phyloP scores from a whole-genome alignment of 2,888 invertebrate genomes.

The Rhagium mordax region DNA sequence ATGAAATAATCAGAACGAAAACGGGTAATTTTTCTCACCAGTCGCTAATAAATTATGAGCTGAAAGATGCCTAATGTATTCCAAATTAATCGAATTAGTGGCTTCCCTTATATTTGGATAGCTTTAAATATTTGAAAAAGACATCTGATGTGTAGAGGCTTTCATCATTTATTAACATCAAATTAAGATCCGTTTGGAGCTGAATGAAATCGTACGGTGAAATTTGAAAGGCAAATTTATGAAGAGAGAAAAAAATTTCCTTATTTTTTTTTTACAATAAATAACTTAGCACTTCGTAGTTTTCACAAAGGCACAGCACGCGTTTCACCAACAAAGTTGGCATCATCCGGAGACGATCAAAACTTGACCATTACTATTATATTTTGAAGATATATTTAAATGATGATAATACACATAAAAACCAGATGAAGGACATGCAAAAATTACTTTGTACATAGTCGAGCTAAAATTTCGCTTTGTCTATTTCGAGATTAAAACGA shows the following conservation, averaged over 20 bases:
- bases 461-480: background rate
- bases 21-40: conserved; percentile 47
- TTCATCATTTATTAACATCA: background rate
- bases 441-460: background rate
- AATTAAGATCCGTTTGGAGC: background rate
- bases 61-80: conserved; percentile 40
- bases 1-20: conserved; percentile 19
- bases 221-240: no score
- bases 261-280: no score
- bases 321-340: no score
- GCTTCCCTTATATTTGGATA: conserved; percentile 46
- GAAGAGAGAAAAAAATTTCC: no score
- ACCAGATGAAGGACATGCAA: no score
- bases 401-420: no score
- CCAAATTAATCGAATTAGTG: conserved; percentile 45
- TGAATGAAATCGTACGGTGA: background rate
- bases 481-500: conserved; percentile 30
- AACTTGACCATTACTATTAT: no score
- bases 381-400: no score
- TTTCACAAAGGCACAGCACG: no score
- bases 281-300: no score
- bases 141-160: background rate
- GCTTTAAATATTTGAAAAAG: conserved; percentile 44
- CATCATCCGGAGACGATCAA: no score
- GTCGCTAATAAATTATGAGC: conserved; percentile 40